Evolutionary conservation across 2,888 invertebrate genomes (phyloP), one percentile per base, ranked within the genome.

Genomic region (Hypercompe scribonia): DNA sequence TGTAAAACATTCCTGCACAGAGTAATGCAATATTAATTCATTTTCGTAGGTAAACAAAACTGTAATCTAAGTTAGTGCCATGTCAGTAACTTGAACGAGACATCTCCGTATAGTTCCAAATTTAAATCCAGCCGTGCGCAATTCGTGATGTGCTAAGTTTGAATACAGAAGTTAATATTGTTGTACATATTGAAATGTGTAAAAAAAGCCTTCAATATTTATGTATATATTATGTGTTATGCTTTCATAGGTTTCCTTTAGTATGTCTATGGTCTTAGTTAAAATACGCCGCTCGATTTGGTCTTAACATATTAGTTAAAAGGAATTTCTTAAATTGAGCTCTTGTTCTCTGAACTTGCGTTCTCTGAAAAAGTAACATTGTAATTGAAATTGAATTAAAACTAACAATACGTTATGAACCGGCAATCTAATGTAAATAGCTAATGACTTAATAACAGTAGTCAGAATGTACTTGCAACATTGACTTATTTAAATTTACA

Each of bases 21-120:
- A 58, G 58, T 15, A 58, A n/a, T 28, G 58, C 58, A 34, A 34
- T 36, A 8, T 68, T 33, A 36, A 46, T n/a, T 50, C 64, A 50
- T 15, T 50, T 21, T 42, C 46, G 34, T 33, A 70, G 33, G 28
- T 58, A 61, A 13, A 15, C 61, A 61, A 69, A 69, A 28, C 21
- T 66, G 42, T 42, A 66, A 66, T 42, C 21, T 65, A 65, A 65
- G 65, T 65, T 65, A 65, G 65, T 18, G n/a, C 5, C 39, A 0
- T 28, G 39, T 65, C 28, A 66, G 66, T 66, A 21, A 58, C 15
- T 28, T 66, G 28, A 66, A 66, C 31, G 31, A 66, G 21, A 31
- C 28, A 42, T 39, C 42, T 24, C 31, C 8, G 42, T 31, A 31
- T 31, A 39, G 58, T 58, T 28, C 31, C 31, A 31, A 66, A 42